These are phyloP conservation scores for Chelmon rostratus DNA, from an alignment of 2,797 vertebrate species.

Conservation along the genomic window DNA sequence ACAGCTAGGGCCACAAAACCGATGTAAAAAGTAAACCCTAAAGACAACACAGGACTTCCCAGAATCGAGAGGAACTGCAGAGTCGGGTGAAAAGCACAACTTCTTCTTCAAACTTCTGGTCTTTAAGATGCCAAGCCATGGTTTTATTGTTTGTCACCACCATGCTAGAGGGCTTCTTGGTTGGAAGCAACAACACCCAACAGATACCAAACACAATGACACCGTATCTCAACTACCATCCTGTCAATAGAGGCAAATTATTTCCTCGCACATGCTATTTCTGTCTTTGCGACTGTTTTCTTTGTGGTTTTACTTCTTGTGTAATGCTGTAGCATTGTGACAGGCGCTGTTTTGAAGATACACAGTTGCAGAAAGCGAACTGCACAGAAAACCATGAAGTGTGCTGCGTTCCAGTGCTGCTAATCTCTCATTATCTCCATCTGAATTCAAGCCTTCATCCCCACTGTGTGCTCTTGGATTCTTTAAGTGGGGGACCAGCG, in stretches of 20 bases:
- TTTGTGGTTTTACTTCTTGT: slow-evolving; percentile 18
- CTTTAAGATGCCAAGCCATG: background rate
- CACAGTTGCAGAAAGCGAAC: slow-evolving; percentile 24
- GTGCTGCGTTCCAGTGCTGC: background rate
- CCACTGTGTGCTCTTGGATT: background rate
- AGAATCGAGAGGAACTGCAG: no score
- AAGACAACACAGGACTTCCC: no score
- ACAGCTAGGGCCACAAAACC: no score
- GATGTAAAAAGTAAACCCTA: no score
- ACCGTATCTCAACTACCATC: slow-evolving; percentile 14
- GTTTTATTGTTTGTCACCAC: slow-evolving; percentile 31
- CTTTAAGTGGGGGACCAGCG: background rate
- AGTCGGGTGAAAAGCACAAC: background rate
- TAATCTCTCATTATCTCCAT: slow-evolving; percentile 29
- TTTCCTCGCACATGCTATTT: slow-evolving; percentile 4
- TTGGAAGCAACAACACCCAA: slow-evolving; percentile 31
- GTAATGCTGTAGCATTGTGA: slow-evolving; percentile 22
- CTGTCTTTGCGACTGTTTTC: background rate
- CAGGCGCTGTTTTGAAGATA: slow-evolving; percentile 41
- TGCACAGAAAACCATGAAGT: slow-evolving; percentile 4
- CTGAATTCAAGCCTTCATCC: slow-evolving; percentile 12
- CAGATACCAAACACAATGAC: slow-evolving; percentile 10
- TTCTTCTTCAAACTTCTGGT: background rate
- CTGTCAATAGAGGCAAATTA: slow-evolving; percentile 24
- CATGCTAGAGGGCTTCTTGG: background rate